Percentiles rank a stretch among this genome's conserved stretches.
phyloP scores from a whole-genome alignment of 2,113 vertebrate species.

The Myotis brandtii region DNA sequence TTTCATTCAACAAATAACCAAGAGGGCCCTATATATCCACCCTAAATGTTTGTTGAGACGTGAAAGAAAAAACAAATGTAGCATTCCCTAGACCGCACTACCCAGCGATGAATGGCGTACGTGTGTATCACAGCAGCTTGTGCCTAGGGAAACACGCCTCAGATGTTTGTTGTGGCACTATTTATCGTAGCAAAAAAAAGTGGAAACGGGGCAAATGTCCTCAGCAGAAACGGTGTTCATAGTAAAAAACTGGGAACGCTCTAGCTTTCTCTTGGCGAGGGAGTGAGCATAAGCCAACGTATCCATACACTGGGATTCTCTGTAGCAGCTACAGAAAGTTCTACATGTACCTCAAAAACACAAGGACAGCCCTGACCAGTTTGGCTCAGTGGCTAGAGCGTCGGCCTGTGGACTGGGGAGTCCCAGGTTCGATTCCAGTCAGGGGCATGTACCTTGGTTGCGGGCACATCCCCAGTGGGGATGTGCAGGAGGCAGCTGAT shows the following conservation, averaged over 20 bases:
- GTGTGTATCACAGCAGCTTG: neutral
- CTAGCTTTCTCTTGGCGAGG: slow-evolving; percentile 16
- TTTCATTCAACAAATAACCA: neutral
- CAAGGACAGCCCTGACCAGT: neutral
- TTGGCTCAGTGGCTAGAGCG: too few species aligned
- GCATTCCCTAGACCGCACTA: neutral
- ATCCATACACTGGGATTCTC: slow-evolving; percentile 3
- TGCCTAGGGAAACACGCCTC: neutral
- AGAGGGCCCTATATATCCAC: neutral
- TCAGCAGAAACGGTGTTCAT: neutral
- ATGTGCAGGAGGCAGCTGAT: too few species aligned
- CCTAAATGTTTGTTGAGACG: neutral
- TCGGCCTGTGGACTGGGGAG: too few species aligned
- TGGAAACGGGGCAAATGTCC: neutral
- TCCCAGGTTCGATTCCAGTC: too few species aligned
- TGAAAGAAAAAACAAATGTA: neutral
- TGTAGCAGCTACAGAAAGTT: neutral
- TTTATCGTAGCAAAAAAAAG: neutral
- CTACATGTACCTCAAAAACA: slow-evolving; percentile 7
- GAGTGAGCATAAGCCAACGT: neutral
- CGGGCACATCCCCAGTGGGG: too few species aligned
- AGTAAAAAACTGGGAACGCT: slow-evolving; percentile 6
- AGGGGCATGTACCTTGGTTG: too few species aligned
- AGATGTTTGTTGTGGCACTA: neutral
- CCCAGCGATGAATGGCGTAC: neutral